Percentiles rank a stretch among this genome's conserved stretches.
Conservation (phyloP, 2,113 vertebrate species). For the Calonectris borealis region DNA sequence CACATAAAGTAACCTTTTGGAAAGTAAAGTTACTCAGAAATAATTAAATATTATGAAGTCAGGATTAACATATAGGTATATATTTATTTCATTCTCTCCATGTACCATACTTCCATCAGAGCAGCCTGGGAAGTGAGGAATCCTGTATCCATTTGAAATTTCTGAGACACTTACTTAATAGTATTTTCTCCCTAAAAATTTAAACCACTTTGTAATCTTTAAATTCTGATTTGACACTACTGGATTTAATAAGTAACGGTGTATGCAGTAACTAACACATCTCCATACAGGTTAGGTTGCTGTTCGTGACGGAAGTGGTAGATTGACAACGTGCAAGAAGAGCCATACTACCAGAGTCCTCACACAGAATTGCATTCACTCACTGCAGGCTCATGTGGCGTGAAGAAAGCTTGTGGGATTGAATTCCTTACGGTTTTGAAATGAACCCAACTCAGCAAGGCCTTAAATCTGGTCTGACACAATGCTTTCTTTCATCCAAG, state of each 20-base stretch:
- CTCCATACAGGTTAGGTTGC: neutral
- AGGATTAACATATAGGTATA: neutral
- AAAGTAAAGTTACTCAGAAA: neutral
- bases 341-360: neutral
- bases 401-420: neutral
- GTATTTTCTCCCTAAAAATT: neutral
- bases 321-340: neutral
- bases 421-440: neutral
- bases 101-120: neutral
- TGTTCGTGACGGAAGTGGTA: neutral
- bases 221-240: neutral
- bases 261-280: neutral
- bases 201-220: neutral
- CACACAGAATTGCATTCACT: neutral
- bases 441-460: neutral
- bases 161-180: neutral
- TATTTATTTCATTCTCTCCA: neutral
- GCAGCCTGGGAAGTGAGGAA: neutral
- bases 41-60: neutral
- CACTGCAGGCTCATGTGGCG: rapidly evolving
- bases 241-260: neutral
- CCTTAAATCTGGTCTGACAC: neutral
- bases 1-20: neutral
- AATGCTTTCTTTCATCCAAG: neutral
- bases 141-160: neutral